A percentile compares a stretch with the other conserved stretches of the same genome.
Conservation (phyloP, 2,888 invertebrate genomes). For the Diachrysia chrysitis region DNA sequence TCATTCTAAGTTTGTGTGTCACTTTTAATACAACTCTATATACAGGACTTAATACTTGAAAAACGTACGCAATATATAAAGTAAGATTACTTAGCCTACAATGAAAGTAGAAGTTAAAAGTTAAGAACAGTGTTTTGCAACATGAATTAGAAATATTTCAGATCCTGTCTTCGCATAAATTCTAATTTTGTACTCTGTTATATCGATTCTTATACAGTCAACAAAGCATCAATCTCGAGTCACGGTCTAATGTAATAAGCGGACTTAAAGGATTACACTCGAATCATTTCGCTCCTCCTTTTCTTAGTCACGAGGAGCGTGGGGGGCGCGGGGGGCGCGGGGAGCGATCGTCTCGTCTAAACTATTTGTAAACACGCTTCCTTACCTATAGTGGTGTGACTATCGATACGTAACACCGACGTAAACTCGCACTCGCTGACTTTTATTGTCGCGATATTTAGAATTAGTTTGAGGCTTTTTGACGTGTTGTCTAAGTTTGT, state of each 20-base stretch:
- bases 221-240: conserved; percentile 26
- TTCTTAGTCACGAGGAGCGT: neutral
- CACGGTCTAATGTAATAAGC: conserved; percentile 23
- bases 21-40: no score
- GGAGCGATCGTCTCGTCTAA: conserved; percentile 18
- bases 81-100: no score
- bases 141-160: neutral
- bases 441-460: neutral
- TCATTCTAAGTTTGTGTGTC: no score
- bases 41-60: no score
- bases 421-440: neutral
- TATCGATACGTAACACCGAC: neutral
- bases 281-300: conserved; percentile 12
- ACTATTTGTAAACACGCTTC: conserved; percentile 45
- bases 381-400: neutral
- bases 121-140: no score
- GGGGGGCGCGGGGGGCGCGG: neutral
- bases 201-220: neutral
- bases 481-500: neutral
- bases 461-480: neutral
- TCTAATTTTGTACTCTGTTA: neutral
- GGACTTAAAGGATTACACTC: conserved; percentile 35
- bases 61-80: no score
- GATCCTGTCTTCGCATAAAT: neutral
- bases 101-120: no score